These are phyloP conservation scores for Brachyptera putata DNA, from an alignment of 2,888 invertebrate species.

Conservation along the genomic window DNA sequence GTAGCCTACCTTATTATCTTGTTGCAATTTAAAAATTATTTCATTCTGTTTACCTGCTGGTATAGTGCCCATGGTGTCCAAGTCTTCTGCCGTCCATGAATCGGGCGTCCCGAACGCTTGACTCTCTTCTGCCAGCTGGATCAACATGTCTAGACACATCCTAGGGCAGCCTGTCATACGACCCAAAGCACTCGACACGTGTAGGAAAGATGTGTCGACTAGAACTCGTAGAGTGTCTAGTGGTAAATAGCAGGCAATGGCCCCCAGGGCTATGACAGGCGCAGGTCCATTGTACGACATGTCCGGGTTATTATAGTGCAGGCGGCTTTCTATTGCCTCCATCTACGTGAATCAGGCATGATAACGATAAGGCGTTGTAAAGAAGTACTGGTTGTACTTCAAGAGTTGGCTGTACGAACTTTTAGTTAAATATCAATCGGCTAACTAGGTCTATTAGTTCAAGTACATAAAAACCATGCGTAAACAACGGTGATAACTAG, in stretches of 20 bases:
- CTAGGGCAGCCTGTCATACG: slow-evolving; percentile 28
- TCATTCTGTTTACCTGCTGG: slow-evolving; percentile 31
- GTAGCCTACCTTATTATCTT: background rate
- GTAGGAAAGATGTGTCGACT: slow-evolving; percentile 18
- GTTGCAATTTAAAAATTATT: background rate
- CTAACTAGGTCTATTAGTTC: too few species aligned
- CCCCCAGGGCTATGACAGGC: slow-evolving; percentile 23
- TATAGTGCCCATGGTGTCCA: slow-evolving; percentile 33
- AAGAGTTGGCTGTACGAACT: too few species aligned
- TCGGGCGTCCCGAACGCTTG: slow-evolving; percentile 30
- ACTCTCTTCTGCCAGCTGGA: slow-evolving; percentile 23
- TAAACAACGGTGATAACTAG: too few species aligned
- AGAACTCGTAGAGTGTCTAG: background rate
- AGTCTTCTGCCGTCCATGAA: slow-evolving; percentile 33
- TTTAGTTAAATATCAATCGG: too few species aligned
- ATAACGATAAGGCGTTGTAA: background rate
- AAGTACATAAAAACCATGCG: too few species aligned
- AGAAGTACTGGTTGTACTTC: too few species aligned
- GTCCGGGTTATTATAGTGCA: background rate
- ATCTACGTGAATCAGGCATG: background rate
- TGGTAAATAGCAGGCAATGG: slow-evolving; percentile 23
- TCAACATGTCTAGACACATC: slow-evolving; percentile 30
- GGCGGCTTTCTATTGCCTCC: background rate
- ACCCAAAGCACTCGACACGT: slow-evolving; percentile 25
- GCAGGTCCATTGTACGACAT: slow-evolving; percentile 1